Conservation (phyloP, 2,888 invertebrate genomes). For the Trichogramma evanescens region DNA sequence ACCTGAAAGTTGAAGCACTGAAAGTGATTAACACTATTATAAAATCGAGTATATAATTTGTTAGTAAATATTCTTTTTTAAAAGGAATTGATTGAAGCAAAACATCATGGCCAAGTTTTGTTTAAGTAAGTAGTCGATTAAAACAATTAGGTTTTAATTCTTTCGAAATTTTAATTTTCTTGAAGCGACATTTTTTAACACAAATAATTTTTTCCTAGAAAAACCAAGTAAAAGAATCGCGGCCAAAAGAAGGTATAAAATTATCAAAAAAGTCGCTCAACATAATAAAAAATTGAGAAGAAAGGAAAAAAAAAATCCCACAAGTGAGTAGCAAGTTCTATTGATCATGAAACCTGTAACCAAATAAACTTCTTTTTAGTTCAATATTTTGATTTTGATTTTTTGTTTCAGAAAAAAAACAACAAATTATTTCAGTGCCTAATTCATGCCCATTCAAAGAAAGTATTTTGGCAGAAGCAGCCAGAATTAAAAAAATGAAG, state of each 20-base stretch:
- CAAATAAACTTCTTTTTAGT: not conserved
- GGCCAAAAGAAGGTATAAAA: slow-evolving; percentile 73
- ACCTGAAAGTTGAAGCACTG: too few relatives aligned
- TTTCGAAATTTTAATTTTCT: too few relatives aligned
- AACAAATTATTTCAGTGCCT: slow-evolving; percentile 60
- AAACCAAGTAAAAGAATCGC: slow-evolving; percentile 76
- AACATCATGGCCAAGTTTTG: slow-evolving; percentile 47
- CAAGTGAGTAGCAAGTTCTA: slow-evolving; percentile 46
- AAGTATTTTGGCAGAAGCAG: slow-evolving; percentile 84
- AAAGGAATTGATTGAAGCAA: too few relatives aligned
- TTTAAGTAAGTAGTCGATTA: slow-evolving; percentile 40
- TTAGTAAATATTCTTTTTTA: too few relatives aligned
- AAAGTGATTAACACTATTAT: too few relatives aligned
- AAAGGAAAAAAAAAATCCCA: slow-evolving; percentile 72
- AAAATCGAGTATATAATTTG: too few relatives aligned
- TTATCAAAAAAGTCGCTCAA: slow-evolving; percentile 75
- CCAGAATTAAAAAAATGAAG: slow-evolving; percentile 62
- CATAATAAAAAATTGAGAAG: slow-evolving; percentile 77
- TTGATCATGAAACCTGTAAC: too few relatives aligned
- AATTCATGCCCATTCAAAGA: slow-evolving; percentile 96
- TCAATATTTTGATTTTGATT: not conserved
- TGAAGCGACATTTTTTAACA: too few relatives aligned
- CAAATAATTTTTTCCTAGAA: slow-evolving; percentile 51
- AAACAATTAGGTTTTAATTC: too few relatives aligned
- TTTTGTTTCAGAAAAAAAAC: too few relatives aligned